A percentile compares a stretch with the other conserved stretches of the same genome.
These are phyloP conservation scores for Andrena haemorrhoa DNA, from an alignment of 2,888 invertebrate species.

Conservation along the genomic window DNA sequence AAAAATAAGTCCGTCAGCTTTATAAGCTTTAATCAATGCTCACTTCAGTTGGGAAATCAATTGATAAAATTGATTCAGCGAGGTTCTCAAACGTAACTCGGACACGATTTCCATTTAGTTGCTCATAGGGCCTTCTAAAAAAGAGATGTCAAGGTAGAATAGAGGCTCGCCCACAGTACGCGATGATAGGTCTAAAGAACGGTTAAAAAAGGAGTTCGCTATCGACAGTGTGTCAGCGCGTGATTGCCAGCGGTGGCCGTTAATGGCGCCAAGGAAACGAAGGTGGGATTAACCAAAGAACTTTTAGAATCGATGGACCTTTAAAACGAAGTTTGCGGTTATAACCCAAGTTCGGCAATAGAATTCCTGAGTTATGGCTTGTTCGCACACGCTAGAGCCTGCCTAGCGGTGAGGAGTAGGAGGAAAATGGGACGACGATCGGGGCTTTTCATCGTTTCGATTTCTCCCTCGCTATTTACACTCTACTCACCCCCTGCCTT, in stretches of 20 bases:
- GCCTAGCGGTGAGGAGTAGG: constrained; percentile 31
- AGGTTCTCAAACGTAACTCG: too few relatives aligned
- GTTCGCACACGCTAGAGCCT: constrained; percentile 53
- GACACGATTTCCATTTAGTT: too few relatives aligned
- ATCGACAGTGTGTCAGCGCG: constrained; percentile 20
- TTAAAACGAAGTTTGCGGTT: constrained; percentile 62
- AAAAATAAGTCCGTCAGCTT: too few relatives aligned
- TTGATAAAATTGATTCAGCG: too few relatives aligned
- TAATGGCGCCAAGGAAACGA: constrained; percentile 53
- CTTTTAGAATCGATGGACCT: constrained; percentile 59
- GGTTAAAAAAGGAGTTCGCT: constrained; percentile 5
- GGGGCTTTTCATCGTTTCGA: constrained; percentile 38
- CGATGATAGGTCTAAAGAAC: background rate
- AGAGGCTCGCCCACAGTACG: too few relatives aligned
- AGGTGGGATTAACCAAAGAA: constrained; percentile 57
- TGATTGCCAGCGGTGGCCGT: constrained; percentile 39
- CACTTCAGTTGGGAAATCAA: too few relatives aligned
- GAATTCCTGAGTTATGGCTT: constrained; percentile 61
- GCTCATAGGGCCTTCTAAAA: too few relatives aligned
- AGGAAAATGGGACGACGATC: constrained; percentile 39
- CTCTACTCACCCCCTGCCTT: background rate
- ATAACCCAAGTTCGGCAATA: constrained; percentile 62
- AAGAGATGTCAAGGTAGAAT: too few relatives aligned
- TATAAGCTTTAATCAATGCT: too few relatives aligned
- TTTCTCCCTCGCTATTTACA: constrained; percentile 2